Base-by-base conservation (phyloP, 1,140 invertebrate genomes). In the Papilio xuthus region DNA sequence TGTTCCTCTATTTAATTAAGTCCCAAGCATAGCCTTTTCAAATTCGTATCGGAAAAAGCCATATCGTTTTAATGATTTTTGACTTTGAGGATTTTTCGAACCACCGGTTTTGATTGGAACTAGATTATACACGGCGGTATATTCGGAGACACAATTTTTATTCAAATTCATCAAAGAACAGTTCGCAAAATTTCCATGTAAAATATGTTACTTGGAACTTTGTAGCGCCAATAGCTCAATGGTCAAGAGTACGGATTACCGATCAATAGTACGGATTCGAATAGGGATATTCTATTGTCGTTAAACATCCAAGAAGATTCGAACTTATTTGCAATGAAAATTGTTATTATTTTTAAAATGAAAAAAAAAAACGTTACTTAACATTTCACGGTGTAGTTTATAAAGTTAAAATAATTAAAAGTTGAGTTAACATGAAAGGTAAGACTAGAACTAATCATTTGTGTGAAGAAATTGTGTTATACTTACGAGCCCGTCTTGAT, bases 21-120 rank as follows among this genome's bases (percentile, higher is more conserved):
- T 20, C 12, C 23, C 23, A 60, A 26, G n/a, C n/a, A 53, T 53
- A 60, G 56, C 56, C 23, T 26, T 60, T 60, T 12, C 23, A 60
- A 26, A 60, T 26, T 60, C 23, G 20, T 28, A 13, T 60, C 56
- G 56, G 23, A 1, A 60, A 60, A 60, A 60, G 23, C 20, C 12
- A 60, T 23, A 23, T 13, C 20, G 23, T 26, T 60, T 60, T 60
- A 60, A 60, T 60, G 56, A 60, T 60, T 60, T 60, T 60, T 26
- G 56, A 60, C 56, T 60, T 60, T 60, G 56, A 23, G 56, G 23
- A 12, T 60, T 60, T 60, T 60, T n/a, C 56, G 26, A 13, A 20
- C 23, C 23, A 60, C 2, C 56, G 56, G 1, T 26, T 60, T 60
- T 60, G 23, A 60, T 60, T 60, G 56, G 56, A 23, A 28, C 2